These are phyloP conservation scores for Burhinus oedicnemus DNA, from an alignment of 2,113 vertebrate species.

Conservation along the genomic window DNA sequence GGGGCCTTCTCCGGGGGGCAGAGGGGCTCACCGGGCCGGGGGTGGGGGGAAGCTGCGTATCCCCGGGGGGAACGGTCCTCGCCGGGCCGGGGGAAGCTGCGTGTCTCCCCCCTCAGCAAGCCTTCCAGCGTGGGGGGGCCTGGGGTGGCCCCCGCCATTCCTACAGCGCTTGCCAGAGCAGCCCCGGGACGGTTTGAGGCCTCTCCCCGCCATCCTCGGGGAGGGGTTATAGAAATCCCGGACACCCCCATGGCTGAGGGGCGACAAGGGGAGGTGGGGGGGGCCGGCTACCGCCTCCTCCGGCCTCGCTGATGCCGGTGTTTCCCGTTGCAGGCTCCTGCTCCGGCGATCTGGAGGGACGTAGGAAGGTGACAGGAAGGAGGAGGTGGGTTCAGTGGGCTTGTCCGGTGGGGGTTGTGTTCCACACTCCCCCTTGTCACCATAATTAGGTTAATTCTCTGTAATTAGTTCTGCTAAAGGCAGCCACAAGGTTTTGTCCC, in stretches of 20 bases:
- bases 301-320: background rate
- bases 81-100: background rate
- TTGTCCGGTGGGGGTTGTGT: background rate
- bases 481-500: no score
- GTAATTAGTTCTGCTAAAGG: background rate
- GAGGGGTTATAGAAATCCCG: background rate
- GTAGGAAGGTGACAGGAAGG: background rate
- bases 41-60: no score
- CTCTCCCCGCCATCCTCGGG: background rate
- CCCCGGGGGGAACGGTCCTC: background rate
- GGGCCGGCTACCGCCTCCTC: no score
- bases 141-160: no score
- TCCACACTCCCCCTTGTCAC: background rate
- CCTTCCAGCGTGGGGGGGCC: no score
- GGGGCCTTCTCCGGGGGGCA: accelerated
- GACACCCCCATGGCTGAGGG: background rate
- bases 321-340: background rate
- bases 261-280: no score
- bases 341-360: no score
- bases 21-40: no score
- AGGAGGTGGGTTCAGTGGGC: background rate
- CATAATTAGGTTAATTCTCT: background rate
- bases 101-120: no score
- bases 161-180: background rate
- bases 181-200: background rate